Evolutionary conservation across 2,113 vertebrate species (phyloP).

Genomic region (Pituophis catenifer): DNA sequence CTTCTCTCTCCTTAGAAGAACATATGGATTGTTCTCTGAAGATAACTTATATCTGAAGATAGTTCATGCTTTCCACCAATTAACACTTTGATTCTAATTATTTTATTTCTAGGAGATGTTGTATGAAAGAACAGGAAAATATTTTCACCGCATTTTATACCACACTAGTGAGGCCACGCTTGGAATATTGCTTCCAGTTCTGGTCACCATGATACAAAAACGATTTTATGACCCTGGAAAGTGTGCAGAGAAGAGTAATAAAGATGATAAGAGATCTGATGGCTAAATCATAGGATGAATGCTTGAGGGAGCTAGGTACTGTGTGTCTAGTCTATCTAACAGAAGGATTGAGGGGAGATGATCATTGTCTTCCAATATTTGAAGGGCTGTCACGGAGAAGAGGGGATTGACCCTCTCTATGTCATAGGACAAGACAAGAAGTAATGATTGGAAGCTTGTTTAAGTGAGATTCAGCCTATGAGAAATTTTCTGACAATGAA

Average conservation of each 20-base stretch:
- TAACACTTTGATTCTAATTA: neutral
- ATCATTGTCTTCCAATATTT: neutral
- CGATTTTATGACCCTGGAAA: neutral
- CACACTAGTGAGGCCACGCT: neutral
- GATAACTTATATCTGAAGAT: neutral
- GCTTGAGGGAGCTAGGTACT: neutral
- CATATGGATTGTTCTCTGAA: neutral
- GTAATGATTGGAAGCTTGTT: neutral
- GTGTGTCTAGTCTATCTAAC: neutral
- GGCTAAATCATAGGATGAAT: neutral
- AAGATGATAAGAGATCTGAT: neutral
- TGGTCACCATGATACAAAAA: neutral
- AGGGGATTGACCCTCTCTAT: neutral
- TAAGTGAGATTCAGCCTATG: neutral
- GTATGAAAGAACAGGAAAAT: neutral
- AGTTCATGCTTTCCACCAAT: neutral
- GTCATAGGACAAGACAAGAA: neutral
- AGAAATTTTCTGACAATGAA: neutral
- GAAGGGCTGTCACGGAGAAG: neutral
- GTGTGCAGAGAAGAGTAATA: neutral
- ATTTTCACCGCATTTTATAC: neutral
- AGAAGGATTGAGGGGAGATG: neutral
- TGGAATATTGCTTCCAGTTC: neutral
- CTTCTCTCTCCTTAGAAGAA: neutral
- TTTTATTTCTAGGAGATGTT: neutral